Percentiles rank a stretch among this genome's conserved stretches.
phyloP scores from a whole-genome alignment of 2,797 vertebrate genomes.

The Ispidina lecontei region DNA sequence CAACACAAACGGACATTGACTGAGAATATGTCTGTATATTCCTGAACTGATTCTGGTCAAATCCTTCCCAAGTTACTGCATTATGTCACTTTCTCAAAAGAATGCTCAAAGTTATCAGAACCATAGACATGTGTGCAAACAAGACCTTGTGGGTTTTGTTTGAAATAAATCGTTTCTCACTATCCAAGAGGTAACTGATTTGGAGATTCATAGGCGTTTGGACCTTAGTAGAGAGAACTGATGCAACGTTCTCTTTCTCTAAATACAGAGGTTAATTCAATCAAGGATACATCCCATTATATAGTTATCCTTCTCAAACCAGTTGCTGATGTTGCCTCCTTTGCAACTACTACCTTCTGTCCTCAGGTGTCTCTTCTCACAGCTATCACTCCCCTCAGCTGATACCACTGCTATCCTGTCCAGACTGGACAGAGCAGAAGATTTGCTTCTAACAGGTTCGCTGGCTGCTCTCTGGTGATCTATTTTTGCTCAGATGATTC shows the following conservation, averaged over 20 bases:
- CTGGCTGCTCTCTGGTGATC: not conserved
- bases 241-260: not conserved
- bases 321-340: not conserved
- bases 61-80: not conserved
- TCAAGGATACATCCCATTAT: not conserved
- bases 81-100: not conserved
- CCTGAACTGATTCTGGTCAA: not conserved
- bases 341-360: not conserved
- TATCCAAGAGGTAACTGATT: not conserved
- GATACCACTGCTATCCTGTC: not conserved
- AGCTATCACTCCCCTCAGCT: not conserved
- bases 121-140: not conserved
- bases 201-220: not conserved
- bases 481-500: slow-evolving; percentile 44
- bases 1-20: not conserved
- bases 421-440: not conserved
- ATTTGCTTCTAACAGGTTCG: not conserved
- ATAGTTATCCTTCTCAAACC: not conserved
- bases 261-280: not conserved
- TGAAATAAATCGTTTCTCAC: not conserved
- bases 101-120: not conserved
- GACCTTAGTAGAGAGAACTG: not conserved
- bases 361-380: not conserved
- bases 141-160: not conserved
- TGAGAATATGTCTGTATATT: not conserved